Conservation (phyloP, 2,888 invertebrate species). For the Dryococelus australis region DNA sequence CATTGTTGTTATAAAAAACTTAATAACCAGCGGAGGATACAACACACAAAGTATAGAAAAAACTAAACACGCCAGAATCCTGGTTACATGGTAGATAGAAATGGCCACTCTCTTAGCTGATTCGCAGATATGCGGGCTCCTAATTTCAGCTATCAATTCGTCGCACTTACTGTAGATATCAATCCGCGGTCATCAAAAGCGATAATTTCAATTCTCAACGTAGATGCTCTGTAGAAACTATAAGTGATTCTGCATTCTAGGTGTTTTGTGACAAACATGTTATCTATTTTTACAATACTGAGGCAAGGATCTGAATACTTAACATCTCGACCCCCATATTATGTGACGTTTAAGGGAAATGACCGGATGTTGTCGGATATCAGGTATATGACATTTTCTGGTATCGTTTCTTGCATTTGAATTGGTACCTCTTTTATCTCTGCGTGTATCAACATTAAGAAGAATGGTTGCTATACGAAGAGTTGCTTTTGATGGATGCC, state of each 20-base stretch:
- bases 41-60: too few relatives aligned
- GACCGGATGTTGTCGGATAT: not conserved
- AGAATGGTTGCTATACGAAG: not conserved
- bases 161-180: not conserved
- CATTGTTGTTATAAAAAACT: too few relatives aligned
- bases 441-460: not conserved
- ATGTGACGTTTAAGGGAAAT: not conserved
- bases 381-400: not conserved
- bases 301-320: not conserved
- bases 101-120: too few relatives aligned
- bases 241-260: not conserved
- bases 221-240: not conserved
- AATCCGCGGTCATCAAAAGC: not conserved
- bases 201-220: not conserved
- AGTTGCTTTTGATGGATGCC: not conserved
- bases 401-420: not conserved
- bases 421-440: not conserved
- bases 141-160: not conserved
- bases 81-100: too few relatives aligned
- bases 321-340: not conserved
- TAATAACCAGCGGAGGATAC: too few relatives aligned
- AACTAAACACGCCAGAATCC: too few relatives aligned
- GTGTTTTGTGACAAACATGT: conserved; percentile 1
- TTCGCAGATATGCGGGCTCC: not conserved
- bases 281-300: not conserved